phyloP scores from a whole-genome alignment of 2,797 vertebrate species.

The Hemibagrus guttatus region DNA sequence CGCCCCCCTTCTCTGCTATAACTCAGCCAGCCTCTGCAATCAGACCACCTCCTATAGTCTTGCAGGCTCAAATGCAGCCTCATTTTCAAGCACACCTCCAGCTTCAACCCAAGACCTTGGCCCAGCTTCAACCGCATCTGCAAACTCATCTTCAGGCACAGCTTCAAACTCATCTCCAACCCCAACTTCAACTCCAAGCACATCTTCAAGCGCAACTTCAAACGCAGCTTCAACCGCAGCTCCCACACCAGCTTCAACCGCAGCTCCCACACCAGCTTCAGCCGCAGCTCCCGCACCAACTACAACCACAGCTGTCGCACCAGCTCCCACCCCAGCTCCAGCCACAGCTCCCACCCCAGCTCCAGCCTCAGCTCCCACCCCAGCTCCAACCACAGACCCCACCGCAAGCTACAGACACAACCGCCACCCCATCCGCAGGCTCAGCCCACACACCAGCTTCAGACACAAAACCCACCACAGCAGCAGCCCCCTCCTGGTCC shows the following conservation, averaged over 20 bases:
- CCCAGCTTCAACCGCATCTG: constrained; percentile 50
- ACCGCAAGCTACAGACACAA: constrained; percentile 47
- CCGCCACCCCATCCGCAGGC: constrained; percentile 44
- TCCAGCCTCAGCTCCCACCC: constrained; percentile 43
- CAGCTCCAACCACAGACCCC: constrained; percentile 63
- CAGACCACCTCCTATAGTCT: constrained; percentile 46
- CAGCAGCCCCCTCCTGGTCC: constrained; percentile 74
- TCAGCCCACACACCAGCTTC: constrained; percentile 59
- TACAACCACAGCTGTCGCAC: constrained; percentile 73
- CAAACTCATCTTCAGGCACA: constrained; percentile 47
- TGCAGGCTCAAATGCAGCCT: constrained; percentile 42
- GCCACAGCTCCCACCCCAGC: neutral
- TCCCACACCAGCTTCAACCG: neutral
- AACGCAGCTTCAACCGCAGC: constrained; percentile 63
- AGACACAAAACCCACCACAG: constrained; percentile 67
- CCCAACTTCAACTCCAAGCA: constrained; percentile 61
- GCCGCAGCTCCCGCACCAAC: constrained; percentile 49
- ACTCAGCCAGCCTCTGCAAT: constrained; percentile 37
- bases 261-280: constrained; percentile 51
- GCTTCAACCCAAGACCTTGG: constrained; percentile 64
- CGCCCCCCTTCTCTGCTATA: constrained; percentile 33
- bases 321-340: constrained; percentile 66
- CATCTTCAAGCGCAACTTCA: constrained; percentile 77
- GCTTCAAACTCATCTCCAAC: constrained; percentile 56
- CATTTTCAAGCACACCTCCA: constrained; percentile 43